Percentiles rank a stretch among this genome's conserved stretches.
These are phyloP conservation scores for Eptatretus burgeri DNA, from an alignment of 2,113 vertebrate genomes.

Conservation along the genomic window DNA sequence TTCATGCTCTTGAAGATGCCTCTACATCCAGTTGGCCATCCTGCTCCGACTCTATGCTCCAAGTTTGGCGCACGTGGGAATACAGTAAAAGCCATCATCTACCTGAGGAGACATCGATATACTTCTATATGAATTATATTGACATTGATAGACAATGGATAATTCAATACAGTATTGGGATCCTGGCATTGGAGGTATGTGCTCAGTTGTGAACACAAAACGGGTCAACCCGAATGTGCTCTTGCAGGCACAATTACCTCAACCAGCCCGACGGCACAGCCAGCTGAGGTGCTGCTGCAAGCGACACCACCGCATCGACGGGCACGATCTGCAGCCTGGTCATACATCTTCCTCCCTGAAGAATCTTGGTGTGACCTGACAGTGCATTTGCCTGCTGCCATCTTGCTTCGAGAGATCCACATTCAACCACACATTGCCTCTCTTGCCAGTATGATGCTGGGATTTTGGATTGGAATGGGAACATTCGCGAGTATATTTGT, in stretches of 20 bases:
- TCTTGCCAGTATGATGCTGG: slow-evolving; percentile 45
- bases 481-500: too few species aligned
- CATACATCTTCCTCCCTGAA: slow-evolving; percentile 82
- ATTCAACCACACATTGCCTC: slow-evolving; percentile 92
- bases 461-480: too few species aligned
- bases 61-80: neutral
- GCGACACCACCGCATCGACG: slow-evolving; percentile 73
- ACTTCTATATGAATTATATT: neutral
- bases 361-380: slow-evolving; percentile 98
- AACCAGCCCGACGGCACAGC: slow-evolving; percentile 85
- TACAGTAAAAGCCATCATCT: neutral
- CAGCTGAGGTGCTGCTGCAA: slow-evolving; percentile 77
- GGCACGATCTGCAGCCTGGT: slow-evolving; percentile 85
- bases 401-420: slow-evolving; percentile 83
- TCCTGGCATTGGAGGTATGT: neutral
- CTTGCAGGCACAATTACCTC: slow-evolving; percentile 73
- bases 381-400: slow-evolving; percentile 75
- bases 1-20: too few species aligned
- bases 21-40: too few species aligned
- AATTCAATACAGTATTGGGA: neutral
- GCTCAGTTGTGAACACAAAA: neutral
- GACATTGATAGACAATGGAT: too few species aligned
- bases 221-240: neutral
- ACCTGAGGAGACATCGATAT: neutral
- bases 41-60: too few species aligned